These are phyloP conservation scores for Apostichopus californicus DNA, from an alignment of 35 echinoderm and acorn worm species.

Conservation along the genomic window DNA sequence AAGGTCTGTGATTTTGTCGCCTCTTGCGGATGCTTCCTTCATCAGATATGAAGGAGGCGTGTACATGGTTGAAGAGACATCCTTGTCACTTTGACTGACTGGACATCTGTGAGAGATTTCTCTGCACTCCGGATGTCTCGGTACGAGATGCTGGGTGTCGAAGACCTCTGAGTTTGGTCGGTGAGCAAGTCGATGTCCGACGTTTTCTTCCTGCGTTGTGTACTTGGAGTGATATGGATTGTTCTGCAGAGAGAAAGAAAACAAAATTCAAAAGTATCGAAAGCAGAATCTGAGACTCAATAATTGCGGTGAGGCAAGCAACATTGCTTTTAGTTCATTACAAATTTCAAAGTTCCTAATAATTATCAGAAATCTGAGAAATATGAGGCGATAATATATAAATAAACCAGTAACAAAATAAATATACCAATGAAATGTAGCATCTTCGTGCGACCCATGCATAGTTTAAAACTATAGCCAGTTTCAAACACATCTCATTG, in stretches of 20 bases:
- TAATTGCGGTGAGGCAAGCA: too few species aligned
- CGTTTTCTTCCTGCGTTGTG: background rate
- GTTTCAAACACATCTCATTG: too few species aligned
- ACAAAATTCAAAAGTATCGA: background rate
- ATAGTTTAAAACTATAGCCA: too few species aligned
- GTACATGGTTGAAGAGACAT: conserved; percentile 47
- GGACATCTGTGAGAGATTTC: background rate
- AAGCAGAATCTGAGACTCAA: too few species aligned
- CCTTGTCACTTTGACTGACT: background rate
- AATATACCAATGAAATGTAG: too few species aligned
- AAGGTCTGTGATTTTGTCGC: background rate
- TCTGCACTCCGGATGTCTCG: conserved; percentile 40
- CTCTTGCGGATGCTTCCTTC: background rate
- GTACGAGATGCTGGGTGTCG: conserved; percentile 23
- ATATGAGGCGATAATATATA: too few species aligned
- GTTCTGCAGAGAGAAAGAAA: background rate
- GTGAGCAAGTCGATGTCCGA: conserved; percentile 32
- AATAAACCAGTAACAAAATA: too few species aligned
- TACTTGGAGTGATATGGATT: background rate
- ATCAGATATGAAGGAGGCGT: conserved; percentile 40
- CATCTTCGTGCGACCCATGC: too few species aligned
- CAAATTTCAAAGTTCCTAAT: too few species aligned
- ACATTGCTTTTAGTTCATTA: too few species aligned
- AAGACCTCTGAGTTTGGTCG: conserved; percentile 7
- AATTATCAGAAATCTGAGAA: too few species aligned